phyloP scores from a whole-genome alignment of 2,113 vertebrate genomes.

The Meles meles region DNA sequence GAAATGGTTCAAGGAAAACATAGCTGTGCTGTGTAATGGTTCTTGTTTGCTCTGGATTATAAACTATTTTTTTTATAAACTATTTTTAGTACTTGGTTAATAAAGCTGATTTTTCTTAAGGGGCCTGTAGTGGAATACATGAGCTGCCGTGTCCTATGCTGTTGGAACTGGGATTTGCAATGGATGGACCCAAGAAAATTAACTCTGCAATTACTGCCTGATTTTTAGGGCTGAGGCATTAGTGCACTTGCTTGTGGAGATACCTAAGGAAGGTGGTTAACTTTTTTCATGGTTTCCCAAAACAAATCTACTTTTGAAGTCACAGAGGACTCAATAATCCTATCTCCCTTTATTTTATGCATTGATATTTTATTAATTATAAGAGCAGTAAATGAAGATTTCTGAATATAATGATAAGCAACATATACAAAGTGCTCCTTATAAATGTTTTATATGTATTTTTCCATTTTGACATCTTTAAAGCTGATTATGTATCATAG shows the following conservation, averaged over 20 bases:
- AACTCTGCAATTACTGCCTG: background rate
- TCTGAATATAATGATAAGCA: background rate
- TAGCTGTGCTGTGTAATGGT: slow-evolving; percentile 41
- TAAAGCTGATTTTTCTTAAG: slow-evolving; percentile 71
- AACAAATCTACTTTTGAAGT: background rate
- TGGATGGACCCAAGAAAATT: slow-evolving; percentile 35
- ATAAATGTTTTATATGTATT: background rate
- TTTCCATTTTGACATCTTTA: background rate
- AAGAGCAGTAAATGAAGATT: background rate
- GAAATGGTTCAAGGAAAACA: slow-evolving; percentile 57
- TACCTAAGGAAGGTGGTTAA: background rate
- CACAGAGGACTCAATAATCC: background rate
- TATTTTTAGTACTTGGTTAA: slow-evolving; percentile 73
- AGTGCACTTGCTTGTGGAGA: background rate
- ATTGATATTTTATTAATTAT: background rate
- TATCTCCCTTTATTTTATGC: background rate
- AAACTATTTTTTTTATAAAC: slow-evolving; percentile 73
- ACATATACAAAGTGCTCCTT: background rate
- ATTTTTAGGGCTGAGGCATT: background rate
- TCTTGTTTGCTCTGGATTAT: slow-evolving; percentile 64
- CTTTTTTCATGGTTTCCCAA: background rate
- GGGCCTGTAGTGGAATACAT: background rate
- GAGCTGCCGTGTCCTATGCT: background rate
- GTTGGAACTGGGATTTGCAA: slow-evolving; percentile 44
- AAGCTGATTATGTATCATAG: background rate